Evolutionary conservation across 2,888 invertebrate genomes (phyloP), one percentile per base, ranked within the genome.

Genomic region (Lydus trimaculatus): DNA sequence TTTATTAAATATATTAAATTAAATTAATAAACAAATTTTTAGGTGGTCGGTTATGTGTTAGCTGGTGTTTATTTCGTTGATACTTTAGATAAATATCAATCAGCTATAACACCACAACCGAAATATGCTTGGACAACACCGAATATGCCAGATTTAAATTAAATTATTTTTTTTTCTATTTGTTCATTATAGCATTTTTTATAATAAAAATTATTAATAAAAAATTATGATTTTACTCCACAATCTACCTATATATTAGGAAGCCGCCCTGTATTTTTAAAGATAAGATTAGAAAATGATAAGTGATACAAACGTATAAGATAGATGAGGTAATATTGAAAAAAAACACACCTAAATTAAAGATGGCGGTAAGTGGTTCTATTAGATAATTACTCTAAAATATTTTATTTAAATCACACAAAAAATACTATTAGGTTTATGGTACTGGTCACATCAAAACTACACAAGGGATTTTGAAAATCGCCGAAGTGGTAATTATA

Each of bases 61-160:
- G 67, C 76, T 7, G 66, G 74, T 43, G 72, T 73, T 7, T 81
- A 81, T 61, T 64, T 73, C 17, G 52, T 80, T 31, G 80, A 81
- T 65, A 73, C 76, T 0, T 67, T 79, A 15, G 77, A 80, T 23
- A 78, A 76, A 58, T 79, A 77, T 63, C 74, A 74, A 48, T 28
- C 73, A 25, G 79, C 80, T 2, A 66, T 70, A 17, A 76, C 74
- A 6, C 79, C 79, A 17, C 72, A 75, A 67, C 72, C 77, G 25
- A 70, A 76, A 69, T 77, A 78, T 61, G 79, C 78, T 11, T 81
- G 81, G 81, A 78, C 78, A 0, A 75, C 75, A 0, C 81, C 80
- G 31, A 78, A 77, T 66, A 78, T 79, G 78, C 78, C 77, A 36
- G 77, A 77, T 64, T 61, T 72, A 25, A 58, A 63, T 25, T 69